Base-by-base conservation (phyloP, 2,888 invertebrate genomes). In the Drosophila phalerata region DNA sequence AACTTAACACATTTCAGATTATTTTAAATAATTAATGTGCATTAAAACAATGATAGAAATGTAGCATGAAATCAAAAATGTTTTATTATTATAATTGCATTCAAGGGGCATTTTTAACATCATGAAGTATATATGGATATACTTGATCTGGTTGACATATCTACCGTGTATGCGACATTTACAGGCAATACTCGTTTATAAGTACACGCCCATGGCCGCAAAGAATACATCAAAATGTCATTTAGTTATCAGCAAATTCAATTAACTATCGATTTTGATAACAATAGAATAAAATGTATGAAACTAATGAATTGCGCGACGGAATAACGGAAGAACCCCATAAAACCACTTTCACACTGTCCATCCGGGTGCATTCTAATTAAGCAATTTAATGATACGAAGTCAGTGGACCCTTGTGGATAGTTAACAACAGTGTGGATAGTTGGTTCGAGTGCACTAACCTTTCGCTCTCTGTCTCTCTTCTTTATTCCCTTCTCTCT, bases 181-280 rank as follows among this genome's bases (percentile, higher is more conserved):
- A 61, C 60, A 69, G 34, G 40, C 34, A 3, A 42, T 56, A 30
- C 30, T 17, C 17, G n/a, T 13, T 5, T 1, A 17, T 17, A 38
- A 8, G 28, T 13, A 17, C 15, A 45, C 13, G 45, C 19, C 51
- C 53, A 53, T 10, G 34, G 17, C 5, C 28, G 1, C 22, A 15
- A 42, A 49, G n/a, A 61, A 57, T 57, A 77, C 74, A 77, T 69
- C 53, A 73, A 62, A 77, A 76, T 78, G 47, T 51, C 70, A 78
- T 81, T 85, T 69, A 64, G 79, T 69, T 79, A 79, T 60, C 68
- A 60, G 52, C 19, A 64, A 87, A 85, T 87, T 74, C 85, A 83
- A 87, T 83, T 85, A 87, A 62, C 67, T 62, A 72, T 77, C 49
- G 73, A 85, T 72, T 83, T 75, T 82, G 85, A 85, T 83, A 85